These are phyloP conservation scores for Neopipo cinnamomea DNA, from an alignment of 2,113 vertebrate genomes.

Conservation along the genomic window DNA sequence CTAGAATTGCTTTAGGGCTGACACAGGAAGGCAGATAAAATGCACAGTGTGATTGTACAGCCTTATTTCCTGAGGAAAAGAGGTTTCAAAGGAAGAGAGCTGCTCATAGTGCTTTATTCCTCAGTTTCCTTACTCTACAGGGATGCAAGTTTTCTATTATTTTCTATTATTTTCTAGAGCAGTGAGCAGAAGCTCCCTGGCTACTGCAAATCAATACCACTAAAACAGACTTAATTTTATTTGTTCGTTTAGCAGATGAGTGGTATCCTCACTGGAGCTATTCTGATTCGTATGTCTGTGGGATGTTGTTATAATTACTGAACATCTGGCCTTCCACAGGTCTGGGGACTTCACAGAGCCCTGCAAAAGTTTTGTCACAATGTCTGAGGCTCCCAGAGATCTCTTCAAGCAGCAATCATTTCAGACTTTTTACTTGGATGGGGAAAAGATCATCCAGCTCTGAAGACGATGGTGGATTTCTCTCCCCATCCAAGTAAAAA, in stretches of 20 bases:
- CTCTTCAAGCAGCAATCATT: neutral
- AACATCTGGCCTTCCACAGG: neutral
- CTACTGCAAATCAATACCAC: neutral
- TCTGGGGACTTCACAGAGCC: neutral
- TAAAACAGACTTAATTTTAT: neutral
- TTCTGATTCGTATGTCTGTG: neutral
- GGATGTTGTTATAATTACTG: neutral
- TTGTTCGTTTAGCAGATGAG: constrained; percentile 1
- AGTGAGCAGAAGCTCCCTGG: neutral
- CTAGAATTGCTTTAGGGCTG: neutral
- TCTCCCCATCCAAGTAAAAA: too few relatives aligned
- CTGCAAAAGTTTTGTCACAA: neutral
- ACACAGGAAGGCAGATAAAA: neutral
- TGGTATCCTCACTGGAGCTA: neutral
- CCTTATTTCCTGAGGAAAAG: neutral
- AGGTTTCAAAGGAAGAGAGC: neutral
- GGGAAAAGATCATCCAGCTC: too few relatives aligned
- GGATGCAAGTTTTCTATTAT: neutral
- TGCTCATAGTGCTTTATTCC: neutral
- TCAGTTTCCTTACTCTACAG: neutral
- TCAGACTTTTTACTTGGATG: neutral
- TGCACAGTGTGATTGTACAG: too few relatives aligned
- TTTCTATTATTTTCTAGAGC: neutral
- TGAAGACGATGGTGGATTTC: too few relatives aligned
- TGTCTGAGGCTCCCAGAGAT: neutral